Evolutionary conservation across 2,888 invertebrate species (phyloP).

Genomic region (Cantharis flavilabris): DNA sequence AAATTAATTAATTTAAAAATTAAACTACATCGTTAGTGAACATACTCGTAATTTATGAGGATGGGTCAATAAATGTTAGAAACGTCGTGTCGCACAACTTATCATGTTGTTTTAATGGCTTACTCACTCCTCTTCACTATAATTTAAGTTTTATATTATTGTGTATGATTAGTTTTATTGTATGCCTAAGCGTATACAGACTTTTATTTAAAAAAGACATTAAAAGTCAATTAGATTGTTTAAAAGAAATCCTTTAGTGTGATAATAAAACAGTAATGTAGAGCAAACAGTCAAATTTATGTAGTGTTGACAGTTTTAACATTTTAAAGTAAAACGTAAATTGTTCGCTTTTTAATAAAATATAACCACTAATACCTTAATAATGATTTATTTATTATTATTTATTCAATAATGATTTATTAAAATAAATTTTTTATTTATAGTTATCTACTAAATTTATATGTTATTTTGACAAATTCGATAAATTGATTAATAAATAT

Average conservation of each 20-base stretch:
- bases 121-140: no score
- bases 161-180: neutral
- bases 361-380: neutral
- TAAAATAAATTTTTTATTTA: neutral
- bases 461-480: neutral
- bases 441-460: neutral
- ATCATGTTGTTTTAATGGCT: no score
- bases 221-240: neutral
- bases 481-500: neutral
- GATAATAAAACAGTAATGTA: neutral
- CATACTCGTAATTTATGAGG: no score
- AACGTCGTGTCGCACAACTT: no score
- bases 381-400: neutral
- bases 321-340: neutral
- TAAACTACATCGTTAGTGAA: neutral
- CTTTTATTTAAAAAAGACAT: neutral
- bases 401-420: neutral
- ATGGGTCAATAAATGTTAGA: no score
- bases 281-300: neutral
- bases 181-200: neutral
- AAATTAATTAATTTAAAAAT: neutral
- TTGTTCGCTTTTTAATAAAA: neutral
- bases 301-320: neutral
- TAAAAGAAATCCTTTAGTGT: neutral
- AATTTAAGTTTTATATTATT: neutral